Base-by-base conservation (phyloP, 2,797 vertebrate genomes). In the Ciconia nigra region DNA sequence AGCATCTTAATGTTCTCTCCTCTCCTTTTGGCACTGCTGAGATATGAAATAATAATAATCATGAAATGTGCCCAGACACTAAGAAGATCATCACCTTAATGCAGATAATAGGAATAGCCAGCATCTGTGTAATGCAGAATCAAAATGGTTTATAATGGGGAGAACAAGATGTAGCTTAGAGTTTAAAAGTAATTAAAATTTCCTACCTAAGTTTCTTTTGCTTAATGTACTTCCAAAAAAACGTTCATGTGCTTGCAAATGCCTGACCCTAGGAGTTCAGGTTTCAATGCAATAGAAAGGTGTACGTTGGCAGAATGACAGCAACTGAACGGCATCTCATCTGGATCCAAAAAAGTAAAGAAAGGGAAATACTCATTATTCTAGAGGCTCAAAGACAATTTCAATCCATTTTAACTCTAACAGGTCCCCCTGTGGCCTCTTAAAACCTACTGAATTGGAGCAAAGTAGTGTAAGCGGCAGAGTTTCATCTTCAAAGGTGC, bases 311-410 rank as follows among this genome's bases (percentile, higher is more conserved):
- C 89, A 97, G 92, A 97, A 96, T 74, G 93, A 97, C 93, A 97
- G 97, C 94, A 88, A 89, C 93, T 21, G 93, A 94, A 92, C 61
- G 9, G 89, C 96, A 96, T 74, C 93, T 37, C 59, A 96, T 97
- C 95, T 98, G 95, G 96, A 97, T 97, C 96, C 96, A 97, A 98
- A 98, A 97, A 96, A 52, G 89, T 97, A 97, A 97, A 97, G 95
- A 97, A 98, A 98, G 93, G 88, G 96, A 98, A 97, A 96, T 91
- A 96, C 93, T 97, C 96, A 94, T 98, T 98, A 97, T 97, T 97
- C 97, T 95, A 96, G 91, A 97, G 94, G 90, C 95, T 98, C 96
- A 92, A 97, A 98, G 97, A 96, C 94, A 93, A 96, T 97, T 97
- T 96, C 95, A 96, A 97, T 96, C 93, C 95, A 96, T 98, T 98